phyloP scores from a whole-genome alignment of 2,113 vertebrate genomes.

The Phainopepla nitens region DNA sequence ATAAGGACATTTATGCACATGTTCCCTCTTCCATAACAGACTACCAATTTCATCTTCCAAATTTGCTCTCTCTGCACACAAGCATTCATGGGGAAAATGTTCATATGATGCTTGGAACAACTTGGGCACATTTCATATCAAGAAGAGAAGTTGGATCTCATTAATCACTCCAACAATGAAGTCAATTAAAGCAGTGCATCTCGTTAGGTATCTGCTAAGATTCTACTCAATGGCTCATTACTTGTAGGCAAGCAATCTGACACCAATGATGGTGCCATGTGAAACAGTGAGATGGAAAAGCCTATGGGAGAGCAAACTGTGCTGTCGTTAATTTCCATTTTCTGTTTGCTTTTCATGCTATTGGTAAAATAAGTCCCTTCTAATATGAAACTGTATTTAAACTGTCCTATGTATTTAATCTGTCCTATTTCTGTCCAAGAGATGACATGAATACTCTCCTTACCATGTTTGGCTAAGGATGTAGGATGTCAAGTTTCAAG shows the following conservation, averaged over 20 bases:
- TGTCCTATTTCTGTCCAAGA: neutral
- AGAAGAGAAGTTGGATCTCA: neutral
- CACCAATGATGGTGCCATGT: neutral
- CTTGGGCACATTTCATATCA: neutral
- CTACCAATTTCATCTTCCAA: neutral
- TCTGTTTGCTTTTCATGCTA: neutral
- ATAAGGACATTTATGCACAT: neutral
- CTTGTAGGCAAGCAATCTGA: neutral
- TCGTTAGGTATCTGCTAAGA: constrained; percentile 29
- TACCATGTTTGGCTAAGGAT: neutral
- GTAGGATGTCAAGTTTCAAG: neutral
- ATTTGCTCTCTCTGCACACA: neutral
- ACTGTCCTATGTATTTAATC: neutral
- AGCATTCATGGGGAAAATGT: neutral
- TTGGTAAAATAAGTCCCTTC: neutral
- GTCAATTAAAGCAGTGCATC: constrained; percentile 22
- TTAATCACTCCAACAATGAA: constrained; percentile 43
- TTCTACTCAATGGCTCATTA: constrained; percentile 23
- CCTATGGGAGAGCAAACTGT: neutral
- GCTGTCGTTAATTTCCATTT: neutral
- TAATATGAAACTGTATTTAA: neutral
- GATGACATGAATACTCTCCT: neutral
- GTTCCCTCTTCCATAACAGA: neutral
- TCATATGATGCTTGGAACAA: neutral
- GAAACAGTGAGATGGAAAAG: neutral